A percentile compares a stretch with the other conserved stretches of the same genome.
Evolutionary conservation across 64 coral and sea anemone genomes (phyloP).

Genomic region (Montipora capricornis): DNA sequence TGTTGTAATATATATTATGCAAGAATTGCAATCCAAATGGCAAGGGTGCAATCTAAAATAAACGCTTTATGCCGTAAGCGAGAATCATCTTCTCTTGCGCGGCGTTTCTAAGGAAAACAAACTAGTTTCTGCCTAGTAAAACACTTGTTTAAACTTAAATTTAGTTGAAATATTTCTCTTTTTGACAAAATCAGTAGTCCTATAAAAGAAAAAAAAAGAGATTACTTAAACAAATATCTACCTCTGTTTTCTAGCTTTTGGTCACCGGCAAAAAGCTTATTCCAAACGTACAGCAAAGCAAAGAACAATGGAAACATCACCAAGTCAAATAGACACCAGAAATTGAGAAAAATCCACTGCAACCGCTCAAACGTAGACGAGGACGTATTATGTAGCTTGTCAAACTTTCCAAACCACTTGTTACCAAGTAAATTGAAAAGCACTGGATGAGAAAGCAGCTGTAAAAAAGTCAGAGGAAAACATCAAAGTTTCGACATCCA

Average conservation of each 20-base stretch:
- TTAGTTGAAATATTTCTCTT: no score
- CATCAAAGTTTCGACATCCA: neutral
- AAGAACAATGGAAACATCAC: slow-evolving; percentile 55
- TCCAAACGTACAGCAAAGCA: neutral
- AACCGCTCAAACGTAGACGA: neutral
- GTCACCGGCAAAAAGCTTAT: neutral
- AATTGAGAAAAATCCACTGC: slow-evolving; percentile 25
- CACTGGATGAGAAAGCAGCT: slow-evolving; percentile 69
- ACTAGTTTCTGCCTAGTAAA: no score
- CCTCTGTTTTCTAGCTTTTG: neutral
- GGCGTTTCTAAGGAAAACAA: no score
- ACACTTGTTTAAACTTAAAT: no score
- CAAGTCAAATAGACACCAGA: slow-evolving; percentile 41
- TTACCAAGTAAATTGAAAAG: slow-evolving; percentile 29
- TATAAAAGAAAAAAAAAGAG: no score
- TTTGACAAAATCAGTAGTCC: no score
- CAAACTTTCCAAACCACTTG: slow-evolving; percentile 56
- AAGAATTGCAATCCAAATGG: no score
- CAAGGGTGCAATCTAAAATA: no score
- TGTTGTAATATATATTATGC: no score
- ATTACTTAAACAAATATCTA: neutral
- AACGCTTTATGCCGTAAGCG: no score
- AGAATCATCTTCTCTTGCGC: no score
- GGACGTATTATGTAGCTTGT: neutral
- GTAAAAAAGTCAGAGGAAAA: neutral